phyloP scores from a whole-genome alignment of 2,113 vertebrate genomes.

The Myotis lucifugus region DNA sequence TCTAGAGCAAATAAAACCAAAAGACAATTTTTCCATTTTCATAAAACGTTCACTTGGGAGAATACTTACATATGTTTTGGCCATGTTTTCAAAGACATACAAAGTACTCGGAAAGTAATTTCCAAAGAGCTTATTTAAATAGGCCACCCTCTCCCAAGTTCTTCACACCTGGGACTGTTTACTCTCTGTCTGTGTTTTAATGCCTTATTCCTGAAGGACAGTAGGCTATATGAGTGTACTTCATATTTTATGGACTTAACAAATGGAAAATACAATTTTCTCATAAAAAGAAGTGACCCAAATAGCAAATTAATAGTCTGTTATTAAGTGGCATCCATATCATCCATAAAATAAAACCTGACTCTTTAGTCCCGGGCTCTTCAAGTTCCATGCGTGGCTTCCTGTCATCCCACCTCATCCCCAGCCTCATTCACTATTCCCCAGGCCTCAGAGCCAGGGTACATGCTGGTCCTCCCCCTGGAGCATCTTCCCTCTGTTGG shows the following conservation, averaged over 20 bases:
- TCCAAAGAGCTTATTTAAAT: slow-evolving; percentile 52
- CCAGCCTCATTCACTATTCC: fast-evolving
- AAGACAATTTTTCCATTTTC: slow-evolving; percentile 52
- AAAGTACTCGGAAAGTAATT: not conserved
- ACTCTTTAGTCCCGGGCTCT: not conserved
- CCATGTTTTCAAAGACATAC: not conserved
- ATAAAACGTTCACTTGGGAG: slow-evolving; percentile 51
- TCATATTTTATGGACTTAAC: slow-evolving; percentile 6
- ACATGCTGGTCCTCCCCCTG: not conserved
- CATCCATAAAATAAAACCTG: not conserved
- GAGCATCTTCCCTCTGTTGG: not conserved
- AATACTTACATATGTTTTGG: slow-evolving; percentile 23
- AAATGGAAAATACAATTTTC: slow-evolving; percentile 38
- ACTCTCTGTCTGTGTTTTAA: slow-evolving; percentile 19
- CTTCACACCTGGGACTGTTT: not conserved
- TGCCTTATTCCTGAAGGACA: not conserved
- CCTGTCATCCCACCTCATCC: fast-evolving
- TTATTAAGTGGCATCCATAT: not conserved
- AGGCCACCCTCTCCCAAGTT: not conserved
- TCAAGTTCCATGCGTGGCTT: fast-evolving
- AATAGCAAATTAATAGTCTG: not conserved
- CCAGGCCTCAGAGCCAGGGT: not conserved
- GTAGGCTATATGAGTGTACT: not conserved
- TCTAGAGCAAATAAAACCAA: not conserved
- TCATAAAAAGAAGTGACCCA: slow-evolving; percentile 29